phyloP scores from a whole-genome alignment of 2,797 vertebrate genomes.

The Yasuhikotakia modesta region DNA sequence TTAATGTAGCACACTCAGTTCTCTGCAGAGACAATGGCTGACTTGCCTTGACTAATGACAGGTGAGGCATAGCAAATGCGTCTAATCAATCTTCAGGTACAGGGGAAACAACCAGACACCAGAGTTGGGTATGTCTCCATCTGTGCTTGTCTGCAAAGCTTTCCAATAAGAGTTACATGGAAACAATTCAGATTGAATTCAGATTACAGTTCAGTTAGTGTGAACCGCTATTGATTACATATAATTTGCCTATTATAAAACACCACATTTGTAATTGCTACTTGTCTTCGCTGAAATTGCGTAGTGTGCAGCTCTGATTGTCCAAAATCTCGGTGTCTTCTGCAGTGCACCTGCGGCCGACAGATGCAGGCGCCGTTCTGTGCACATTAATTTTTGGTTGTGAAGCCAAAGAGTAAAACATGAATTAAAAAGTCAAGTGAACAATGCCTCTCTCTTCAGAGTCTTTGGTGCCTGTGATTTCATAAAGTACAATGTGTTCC shows the following conservation, averaged over 20 bases:
- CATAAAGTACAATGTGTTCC: not conserved
- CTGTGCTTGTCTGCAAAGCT: not conserved
- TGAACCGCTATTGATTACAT: not conserved
- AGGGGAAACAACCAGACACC: constrained; percentile 15
- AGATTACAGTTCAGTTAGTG: not conserved
- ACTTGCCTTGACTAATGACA: constrained; percentile 26
- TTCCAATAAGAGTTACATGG: not conserved
- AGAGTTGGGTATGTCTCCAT: constrained; percentile 10
- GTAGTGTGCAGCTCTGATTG: no score
- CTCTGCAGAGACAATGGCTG: constrained; percentile 15
- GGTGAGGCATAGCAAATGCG: not conserved
- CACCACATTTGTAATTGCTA: no score
- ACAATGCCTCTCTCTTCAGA: not conserved
- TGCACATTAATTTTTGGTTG: not conserved
- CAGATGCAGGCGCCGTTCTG: no score
- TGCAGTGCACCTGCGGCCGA: no score
- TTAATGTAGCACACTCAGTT: not conserved
- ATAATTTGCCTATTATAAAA: not conserved
- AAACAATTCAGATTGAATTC: no score
- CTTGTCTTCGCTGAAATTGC: no score
- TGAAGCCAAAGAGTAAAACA: not conserved
- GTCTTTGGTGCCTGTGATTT: not conserved
- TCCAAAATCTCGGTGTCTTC: no score
- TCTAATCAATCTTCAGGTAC: constrained; percentile 27
- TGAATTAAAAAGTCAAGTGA: not conserved